phyloP scores from a whole-genome alignment of 2,888 invertebrate genomes.

The Heterodera filipjevi region DNA sequence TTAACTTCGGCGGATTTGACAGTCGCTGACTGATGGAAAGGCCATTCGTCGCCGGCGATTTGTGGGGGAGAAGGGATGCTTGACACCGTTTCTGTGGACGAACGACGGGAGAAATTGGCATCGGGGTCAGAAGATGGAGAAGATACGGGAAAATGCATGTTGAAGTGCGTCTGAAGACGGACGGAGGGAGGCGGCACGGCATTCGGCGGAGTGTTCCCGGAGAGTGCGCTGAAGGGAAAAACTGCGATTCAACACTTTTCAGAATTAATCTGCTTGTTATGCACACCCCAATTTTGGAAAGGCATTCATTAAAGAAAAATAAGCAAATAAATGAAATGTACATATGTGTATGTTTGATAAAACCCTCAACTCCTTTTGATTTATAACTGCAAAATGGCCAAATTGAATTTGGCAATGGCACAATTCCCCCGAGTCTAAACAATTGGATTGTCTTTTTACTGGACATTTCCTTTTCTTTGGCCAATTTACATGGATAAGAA shows the following conservation, averaged over 20 bases:
- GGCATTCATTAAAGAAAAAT: background rate
- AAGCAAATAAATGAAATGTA: too few relatives aligned
- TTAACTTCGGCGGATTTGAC: background rate
- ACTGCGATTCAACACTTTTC: background rate
- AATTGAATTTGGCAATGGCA: conserved; percentile 12
- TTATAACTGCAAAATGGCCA: background rate
- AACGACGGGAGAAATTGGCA: background rate
- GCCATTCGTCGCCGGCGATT: background rate
- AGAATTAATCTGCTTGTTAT: background rate
- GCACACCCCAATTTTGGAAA: background rate
- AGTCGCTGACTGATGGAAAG: background rate
- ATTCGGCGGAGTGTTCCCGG: background rate
- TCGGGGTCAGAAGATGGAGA: background rate
- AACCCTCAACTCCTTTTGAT: background rate
- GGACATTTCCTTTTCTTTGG: conserved; percentile 3
- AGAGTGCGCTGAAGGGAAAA: background rate
- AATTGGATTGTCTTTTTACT: background rate
- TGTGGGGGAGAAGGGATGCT: conserved; percentile 5
- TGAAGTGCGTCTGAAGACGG: background rate
- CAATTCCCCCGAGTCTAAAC: background rate
- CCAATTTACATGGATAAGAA: background rate
- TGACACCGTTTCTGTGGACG: conserved; percentile 15
- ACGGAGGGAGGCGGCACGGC: background rate
- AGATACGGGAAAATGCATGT: background rate
- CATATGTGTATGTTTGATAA: too few relatives aligned